Percentiles rank a stretch among this genome's conserved stretches.
phyloP scores from a whole-genome alignment of 2,888 invertebrate genomes.

The Drosophila differens region DNA sequence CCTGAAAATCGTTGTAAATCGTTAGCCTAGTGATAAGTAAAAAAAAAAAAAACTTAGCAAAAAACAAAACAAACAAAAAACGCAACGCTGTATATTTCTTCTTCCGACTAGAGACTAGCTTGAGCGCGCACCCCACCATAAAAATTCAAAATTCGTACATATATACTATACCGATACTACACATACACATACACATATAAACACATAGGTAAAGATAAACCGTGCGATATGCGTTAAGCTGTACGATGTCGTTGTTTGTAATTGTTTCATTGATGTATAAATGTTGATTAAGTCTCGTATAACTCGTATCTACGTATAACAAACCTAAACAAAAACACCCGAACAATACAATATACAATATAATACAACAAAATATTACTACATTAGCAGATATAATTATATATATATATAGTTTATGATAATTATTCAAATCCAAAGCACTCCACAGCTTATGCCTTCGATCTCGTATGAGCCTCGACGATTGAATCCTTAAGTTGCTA shows the following conservation, averaged over 20 bases:
- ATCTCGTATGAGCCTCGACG: slow-evolving; percentile 36
- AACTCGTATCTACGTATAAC: slow-evolving; percentile 45
- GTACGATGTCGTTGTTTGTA: slow-evolving; percentile 71
- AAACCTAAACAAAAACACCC: slow-evolving; percentile 21
- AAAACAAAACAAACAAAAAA: slow-evolving; percentile 1
- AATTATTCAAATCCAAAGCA: slow-evolving; percentile 32
- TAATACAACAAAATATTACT: slow-evolving; percentile 6
- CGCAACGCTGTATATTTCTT: slow-evolving; percentile 48
- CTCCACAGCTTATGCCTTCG: slow-evolving; percentile 36
- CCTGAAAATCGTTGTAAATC: slow-evolving; percentile 40
- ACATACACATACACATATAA: slow-evolving; percentile 17
- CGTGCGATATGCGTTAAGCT: slow-evolving; percentile 30
- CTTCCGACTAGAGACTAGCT: slow-evolving; percentile 61
- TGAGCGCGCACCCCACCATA: slow-evolving; percentile 72
- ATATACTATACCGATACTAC: slow-evolving; percentile 34
- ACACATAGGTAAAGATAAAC: slow-evolving; percentile 26
- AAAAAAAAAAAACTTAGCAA: slow-evolving; percentile 8
- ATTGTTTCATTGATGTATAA: slow-evolving; percentile 74
- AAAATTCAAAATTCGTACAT: slow-evolving; percentile 25
- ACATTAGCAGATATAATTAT: slow-evolving; percentile 27
- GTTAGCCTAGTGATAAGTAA: slow-evolving; percentile 65
- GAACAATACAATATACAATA: slow-evolving; percentile 34
- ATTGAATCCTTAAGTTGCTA: slow-evolving; percentile 41
- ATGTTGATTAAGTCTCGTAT: slow-evolving; percentile 65
- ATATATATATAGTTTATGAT: slow-evolving; percentile 22